Base-by-base conservation (phyloP, 2,888 invertebrate genomes). In the Lepidochrysops patricia region DNA sequence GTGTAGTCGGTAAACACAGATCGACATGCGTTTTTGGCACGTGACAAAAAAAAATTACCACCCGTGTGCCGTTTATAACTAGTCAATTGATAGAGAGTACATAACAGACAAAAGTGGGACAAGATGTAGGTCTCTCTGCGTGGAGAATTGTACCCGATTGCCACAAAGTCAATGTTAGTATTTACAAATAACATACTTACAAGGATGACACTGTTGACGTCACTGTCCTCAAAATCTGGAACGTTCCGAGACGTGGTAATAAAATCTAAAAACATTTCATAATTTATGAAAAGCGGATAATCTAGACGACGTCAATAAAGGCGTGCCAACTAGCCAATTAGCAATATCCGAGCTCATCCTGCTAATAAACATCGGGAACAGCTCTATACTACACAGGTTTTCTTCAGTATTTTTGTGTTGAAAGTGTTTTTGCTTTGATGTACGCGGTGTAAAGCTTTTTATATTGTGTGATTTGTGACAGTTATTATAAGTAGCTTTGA, bases 341-440 rank as follows among this genome's bases (percentile, higher is more conserved):
- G 29, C 32, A 49, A 49, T 49, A 54, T 32, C 54, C 9, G 32
- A 32, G 48, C 48, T 54, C 54, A 27, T 52, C 54, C 54, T 32
- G 26, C 27, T 54, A 29, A 29, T 54, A 13, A 54, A 54, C 19
- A 15, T 19, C 32, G 15, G 4, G 54, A 29, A 15, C 4, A 43
- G 19, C 43, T 7, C 5, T 26, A 50, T 50, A 50, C 50, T 52
- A 52, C 27, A 13, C 50, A 27, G 62, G 64, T 15, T 48, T 66
- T 63, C 69, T 72, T 32, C 29, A 13, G 9, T 19, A 48, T 27
- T 32, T 19, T 50, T 35, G 2, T 57, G 15, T 29, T 29, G 12
- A 27, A 9, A 52, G 9, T 19, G 19, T 1, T 50, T 19, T 43
- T 9, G 4, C 43, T 43, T 43, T 43, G 43, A 43, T 43, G 19